Evolutionary conservation across 2,888 invertebrate genomes (phyloP).

Genomic region (Drosophila monieri): DNA sequence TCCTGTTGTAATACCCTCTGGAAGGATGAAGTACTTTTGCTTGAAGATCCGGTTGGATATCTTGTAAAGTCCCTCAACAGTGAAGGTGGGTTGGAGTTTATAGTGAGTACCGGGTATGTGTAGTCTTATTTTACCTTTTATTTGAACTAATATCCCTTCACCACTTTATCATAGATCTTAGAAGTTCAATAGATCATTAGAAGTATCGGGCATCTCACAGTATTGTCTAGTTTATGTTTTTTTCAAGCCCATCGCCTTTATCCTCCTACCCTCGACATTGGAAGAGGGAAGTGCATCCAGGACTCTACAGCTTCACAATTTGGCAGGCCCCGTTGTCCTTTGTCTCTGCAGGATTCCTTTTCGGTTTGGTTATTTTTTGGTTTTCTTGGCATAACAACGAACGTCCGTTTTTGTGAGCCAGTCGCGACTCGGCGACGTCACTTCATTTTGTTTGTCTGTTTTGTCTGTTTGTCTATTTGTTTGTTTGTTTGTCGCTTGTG

Average conservation of each 20-base stretch:
- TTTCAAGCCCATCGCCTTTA: no score
- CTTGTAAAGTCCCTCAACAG: neutral
- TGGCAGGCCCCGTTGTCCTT: constrained; percentile 25
- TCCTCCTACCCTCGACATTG: no score
- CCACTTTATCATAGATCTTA: no score
- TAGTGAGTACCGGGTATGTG: no score
- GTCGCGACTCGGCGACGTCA: constrained; percentile 58
- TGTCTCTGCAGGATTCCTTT: constrained; percentile 34
- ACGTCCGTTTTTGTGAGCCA: constrained; percentile 65
- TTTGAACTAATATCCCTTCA: no score
- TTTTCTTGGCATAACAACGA: constrained; percentile 76
- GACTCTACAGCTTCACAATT: constrained; percentile 20
- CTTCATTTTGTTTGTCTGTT: constrained; percentile 77
- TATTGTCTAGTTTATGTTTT: neutral
- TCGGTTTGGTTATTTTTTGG: constrained; percentile 63
- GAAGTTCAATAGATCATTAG: neutral
- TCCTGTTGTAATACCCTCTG: constrained; percentile 59
- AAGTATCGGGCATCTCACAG: neutral
- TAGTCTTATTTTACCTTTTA: no score
- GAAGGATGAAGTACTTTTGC: neutral
- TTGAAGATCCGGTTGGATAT: neutral
- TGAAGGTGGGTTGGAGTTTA: no score
- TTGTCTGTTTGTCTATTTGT: constrained; percentile 56
- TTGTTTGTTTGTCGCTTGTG: constrained; percentile 51
- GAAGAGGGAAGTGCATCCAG: constrained; percentile 13